phyloP scores from a whole-genome alignment of 1,140 invertebrate species.

The Lasioglossum albipes region DNA sequence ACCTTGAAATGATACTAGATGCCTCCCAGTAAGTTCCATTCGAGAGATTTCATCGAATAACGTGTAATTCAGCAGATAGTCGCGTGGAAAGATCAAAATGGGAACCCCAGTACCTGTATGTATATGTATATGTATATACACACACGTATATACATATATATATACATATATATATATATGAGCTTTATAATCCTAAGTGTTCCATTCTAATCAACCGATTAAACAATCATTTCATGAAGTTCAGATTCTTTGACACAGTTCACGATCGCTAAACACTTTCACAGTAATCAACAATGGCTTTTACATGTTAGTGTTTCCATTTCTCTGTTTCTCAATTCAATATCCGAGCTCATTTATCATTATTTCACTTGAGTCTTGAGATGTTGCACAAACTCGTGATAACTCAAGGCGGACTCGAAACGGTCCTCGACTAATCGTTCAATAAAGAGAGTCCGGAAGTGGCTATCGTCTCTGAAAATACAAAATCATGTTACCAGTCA shows the following conservation, averaged over 20 bases:
- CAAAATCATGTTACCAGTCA: too few species aligned
- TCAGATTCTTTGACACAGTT: constrained; percentile 45
- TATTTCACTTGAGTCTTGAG: constrained; percentile 94
- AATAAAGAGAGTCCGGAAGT: constrained; percentile 89
- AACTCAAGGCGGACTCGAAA: constrained; percentile 95
- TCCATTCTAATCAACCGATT: constrained; percentile 33
- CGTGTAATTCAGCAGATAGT: too few species aligned
- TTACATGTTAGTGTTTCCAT: constrained; percentile 16
- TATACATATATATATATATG: constrained; percentile 22
- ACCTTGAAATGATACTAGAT: too few species aligned
- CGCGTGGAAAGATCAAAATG: too few species aligned
- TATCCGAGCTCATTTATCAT: constrained; percentile 50
- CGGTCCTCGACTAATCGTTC: constrained; percentile 96
- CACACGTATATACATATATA: constrained; percentile 27
- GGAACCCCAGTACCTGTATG: background rate
- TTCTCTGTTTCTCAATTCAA: background rate
- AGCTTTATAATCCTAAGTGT: constrained; percentile 14
- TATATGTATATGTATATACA: constrained; percentile 18
- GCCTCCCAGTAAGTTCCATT: too few species aligned
- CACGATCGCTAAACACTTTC: constrained; percentile 49
- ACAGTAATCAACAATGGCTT: constrained; percentile 33
- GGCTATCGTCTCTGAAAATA: constrained; percentile 91
- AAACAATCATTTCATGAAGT: constrained; percentile 36
- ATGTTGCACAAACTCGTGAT: constrained; percentile 99
- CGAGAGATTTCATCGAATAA: too few species aligned